phyloP scores from a whole-genome alignment of 2,113 vertebrate species.

The Cephalopholis sonnerati region DNA sequence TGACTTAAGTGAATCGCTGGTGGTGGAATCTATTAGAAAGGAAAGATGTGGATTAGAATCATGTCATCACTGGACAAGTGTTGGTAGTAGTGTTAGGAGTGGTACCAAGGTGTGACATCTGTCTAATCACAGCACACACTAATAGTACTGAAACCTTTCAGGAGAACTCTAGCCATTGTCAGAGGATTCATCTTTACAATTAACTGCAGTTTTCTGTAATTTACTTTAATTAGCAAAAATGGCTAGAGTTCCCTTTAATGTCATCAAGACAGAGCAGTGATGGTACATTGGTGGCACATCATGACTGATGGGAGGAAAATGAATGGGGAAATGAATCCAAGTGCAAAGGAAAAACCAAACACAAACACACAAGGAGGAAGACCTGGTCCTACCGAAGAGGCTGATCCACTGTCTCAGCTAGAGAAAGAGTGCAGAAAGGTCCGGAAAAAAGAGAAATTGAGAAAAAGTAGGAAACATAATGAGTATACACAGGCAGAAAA shows the following conservation, averaged over 20 bases:
- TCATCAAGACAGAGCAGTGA: constrained; percentile 7
- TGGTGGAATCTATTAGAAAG: constrained; percentile 87
- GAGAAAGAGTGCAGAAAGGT: constrained; percentile 71
- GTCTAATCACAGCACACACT: constrained; percentile 25
- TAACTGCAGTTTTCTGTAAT: background rate
- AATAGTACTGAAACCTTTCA: background rate
- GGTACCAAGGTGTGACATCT: background rate
- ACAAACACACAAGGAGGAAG: constrained; percentile 69
- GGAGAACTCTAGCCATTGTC: constrained; percentile 31
- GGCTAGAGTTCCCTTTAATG: constrained; percentile 14
- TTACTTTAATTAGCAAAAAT: background rate
- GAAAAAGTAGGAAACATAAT: constrained; percentile 54
- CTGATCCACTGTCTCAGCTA: constrained; percentile 93
- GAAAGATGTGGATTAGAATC: constrained; percentile 12
- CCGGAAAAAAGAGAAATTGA: constrained; percentile 46
- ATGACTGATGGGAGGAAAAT: constrained; percentile 11
- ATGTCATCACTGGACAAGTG: background rate
- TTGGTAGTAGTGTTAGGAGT: background rate
- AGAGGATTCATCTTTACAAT: background rate
- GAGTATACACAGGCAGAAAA: constrained; percentile 41
- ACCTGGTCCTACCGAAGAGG: constrained; percentile 93
- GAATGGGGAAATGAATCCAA: constrained; percentile 12
- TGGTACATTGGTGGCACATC: background rate
- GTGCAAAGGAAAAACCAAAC: constrained; percentile 38
- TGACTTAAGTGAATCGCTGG: constrained; percentile 91